A percentile compares a stretch with the other conserved stretches of the same genome.
These are phyloP conservation scores for Melanchra persicariae DNA, from an alignment of 2,888 invertebrate genomes.

Conservation along the genomic window DNA sequence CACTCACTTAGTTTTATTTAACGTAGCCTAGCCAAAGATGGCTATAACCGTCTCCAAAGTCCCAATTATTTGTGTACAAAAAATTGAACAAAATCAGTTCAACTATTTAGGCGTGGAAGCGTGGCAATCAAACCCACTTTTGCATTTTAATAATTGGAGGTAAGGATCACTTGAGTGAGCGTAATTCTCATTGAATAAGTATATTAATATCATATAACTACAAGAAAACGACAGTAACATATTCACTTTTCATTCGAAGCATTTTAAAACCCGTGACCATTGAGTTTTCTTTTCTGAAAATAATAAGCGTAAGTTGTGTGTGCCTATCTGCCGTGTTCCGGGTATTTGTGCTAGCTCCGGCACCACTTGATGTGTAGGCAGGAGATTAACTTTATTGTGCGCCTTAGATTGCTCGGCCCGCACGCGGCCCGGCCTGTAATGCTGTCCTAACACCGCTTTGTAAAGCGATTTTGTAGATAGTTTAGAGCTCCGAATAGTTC, in stretches of 20 bases:
- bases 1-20: too few relatives aligned
- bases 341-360: conserved; percentile 48
- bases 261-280: conserved; percentile 14
- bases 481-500: conserved; percentile 1
- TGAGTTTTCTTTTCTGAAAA: conserved; percentile 20
- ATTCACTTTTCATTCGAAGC: conserved; percentile 4
- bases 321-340: conserved; percentile 1
- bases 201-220: neutral
- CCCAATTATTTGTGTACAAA: too few relatives aligned
- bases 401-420: conserved; percentile 72
- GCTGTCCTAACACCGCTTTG: conserved; percentile 56
- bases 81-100: too few relatives aligned
- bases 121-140: too few relatives aligned
- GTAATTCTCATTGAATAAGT: neutral
- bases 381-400: conserved; percentile 84
- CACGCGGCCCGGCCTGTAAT: conserved; percentile 52
- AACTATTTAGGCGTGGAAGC: too few relatives aligned
- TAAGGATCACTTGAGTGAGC: too few relatives aligned
- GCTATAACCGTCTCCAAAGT: too few relatives aligned
- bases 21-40: too few relatives aligned
- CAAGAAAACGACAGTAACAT: neutral
- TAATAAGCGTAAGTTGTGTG: conserved; percentile 35
- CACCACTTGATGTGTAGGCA: conserved; percentile 73
- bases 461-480: conserved; percentile 61
- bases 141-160: too few relatives aligned